Percentiles rank a stretch among this genome's conserved stretches.
Conservation (phyloP, 2,113 vertebrate genomes). For the Cyphomyrus plagiostoma region DNA sequence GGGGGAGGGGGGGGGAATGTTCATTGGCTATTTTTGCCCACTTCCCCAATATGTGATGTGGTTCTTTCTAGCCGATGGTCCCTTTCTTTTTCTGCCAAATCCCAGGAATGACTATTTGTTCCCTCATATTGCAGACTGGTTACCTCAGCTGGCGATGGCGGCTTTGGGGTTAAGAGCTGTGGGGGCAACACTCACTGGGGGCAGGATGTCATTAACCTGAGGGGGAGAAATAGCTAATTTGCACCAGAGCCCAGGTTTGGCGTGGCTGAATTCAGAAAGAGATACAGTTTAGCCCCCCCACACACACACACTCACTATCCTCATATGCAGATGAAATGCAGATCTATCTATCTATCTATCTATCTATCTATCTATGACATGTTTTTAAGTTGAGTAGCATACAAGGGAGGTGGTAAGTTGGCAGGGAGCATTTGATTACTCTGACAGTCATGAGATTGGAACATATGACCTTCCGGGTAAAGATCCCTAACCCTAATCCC, state of each 20-base stretch:
- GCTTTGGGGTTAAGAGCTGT: not conserved
- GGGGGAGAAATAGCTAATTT: not conserved
- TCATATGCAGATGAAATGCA: not conserved
- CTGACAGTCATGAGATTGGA: not conserved
- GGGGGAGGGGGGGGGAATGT: slow-evolving; percentile 23
- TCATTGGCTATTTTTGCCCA: not conserved
- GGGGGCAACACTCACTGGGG: not conserved
- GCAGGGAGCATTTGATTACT: not conserved
- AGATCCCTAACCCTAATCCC: not conserved
- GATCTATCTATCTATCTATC: not conserved
- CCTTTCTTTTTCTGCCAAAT: not conserved
- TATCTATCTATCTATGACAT: not conserved
- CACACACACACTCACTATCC: not conserved
- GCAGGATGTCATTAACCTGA: not conserved
- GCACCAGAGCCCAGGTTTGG: not conserved
- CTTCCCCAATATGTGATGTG: not conserved
- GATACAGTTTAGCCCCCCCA: not conserved
- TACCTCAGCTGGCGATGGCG: not conserved
- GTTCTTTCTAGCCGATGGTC: not conserved
- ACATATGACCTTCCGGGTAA: not conserved
- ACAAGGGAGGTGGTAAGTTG: not conserved
- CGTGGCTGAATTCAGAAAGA: not conserved
- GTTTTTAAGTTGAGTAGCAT: not conserved
- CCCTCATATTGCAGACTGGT: not conserved
- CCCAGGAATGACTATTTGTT: not conserved